Conservation (phyloP, 2,888 invertebrate species). For the Strigamia maritima region DNA sequence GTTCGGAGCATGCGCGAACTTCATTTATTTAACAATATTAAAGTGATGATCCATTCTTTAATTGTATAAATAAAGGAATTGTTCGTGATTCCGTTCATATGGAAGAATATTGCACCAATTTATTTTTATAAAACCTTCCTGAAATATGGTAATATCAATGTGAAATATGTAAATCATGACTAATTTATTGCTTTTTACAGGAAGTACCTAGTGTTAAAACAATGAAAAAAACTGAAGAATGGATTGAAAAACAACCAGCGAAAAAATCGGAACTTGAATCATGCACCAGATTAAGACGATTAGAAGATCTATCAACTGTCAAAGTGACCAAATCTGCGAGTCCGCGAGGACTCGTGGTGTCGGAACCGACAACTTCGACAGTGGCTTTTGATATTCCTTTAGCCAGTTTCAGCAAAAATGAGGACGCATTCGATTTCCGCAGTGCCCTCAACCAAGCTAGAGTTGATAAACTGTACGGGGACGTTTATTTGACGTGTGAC, state of each 20-base stretch:
- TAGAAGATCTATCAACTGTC: not conserved
- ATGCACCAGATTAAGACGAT: not conserved
- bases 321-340: not conserved
- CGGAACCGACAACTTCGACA: not conserved
- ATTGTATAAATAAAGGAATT: not conserved
- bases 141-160: not conserved
- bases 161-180: not conserved
- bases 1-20: no score
- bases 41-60: no score
- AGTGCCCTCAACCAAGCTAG: not conserved
- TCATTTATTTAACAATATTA: no score
- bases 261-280: not conserved
- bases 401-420: not conserved
- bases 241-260: not conserved
- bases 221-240: not conserved
- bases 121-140: not conserved
- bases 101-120: not conserved
- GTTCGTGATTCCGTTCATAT: not conserved
- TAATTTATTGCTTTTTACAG: not conserved
- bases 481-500: slow-evolving; percentile 1
- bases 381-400: not conserved
- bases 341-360: not conserved
- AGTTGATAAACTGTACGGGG: not conserved
- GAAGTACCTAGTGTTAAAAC: not conserved
- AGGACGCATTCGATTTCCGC: not conserved